Base-by-base conservation (phyloP, 2,113 vertebrate species). In the Limnothrissa miodon region DNA sequence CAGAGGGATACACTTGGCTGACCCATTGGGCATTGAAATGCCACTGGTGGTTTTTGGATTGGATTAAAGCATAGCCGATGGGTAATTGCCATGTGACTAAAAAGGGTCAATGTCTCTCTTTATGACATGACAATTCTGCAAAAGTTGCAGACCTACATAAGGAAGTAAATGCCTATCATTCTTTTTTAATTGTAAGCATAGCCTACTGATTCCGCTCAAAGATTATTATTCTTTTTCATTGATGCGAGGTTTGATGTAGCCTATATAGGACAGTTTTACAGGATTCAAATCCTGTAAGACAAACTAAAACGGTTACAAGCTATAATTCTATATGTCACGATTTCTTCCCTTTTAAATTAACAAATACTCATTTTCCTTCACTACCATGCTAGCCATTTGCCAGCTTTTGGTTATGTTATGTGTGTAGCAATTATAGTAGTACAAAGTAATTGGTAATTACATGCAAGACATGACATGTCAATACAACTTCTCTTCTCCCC, bases 101-200 rank as follows among this genome's bases (percentile, higher is more conserved):
- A 48, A 83, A 44, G 51, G 70, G 79, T 86, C 83, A 78, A 42
- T 39, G 83, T 85, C 79, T 85, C 44, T 82, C 80, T 83, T 42
- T 51, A 66, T 17, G 44, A 78, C 53, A 70, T 51, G 25, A 78
- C 19, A 39, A 79, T 78, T 36, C 82, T 45, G 81, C 45, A 70
- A 39, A 10, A 45, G 42, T 11, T 45, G n/a, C n/a, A n/a, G n/a
- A n/a, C n/a, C n/a, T n/a, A n/a, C n/a, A n/a, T n/a, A n/a, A n/a
- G n/a, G n/a, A n/a, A n/a, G n/a, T n/a, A n/a, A n/a, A n/a, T n/a
- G n/a, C n/a, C n/a, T n/a, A n/a, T n/a, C n/a, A n/a, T n/a, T n/a
- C n/a, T n/a, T n/a, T n/a, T n/a, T n/a, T n/a, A n/a, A n/a, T n/a
- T n/a, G n/a, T n/a, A n/a, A n/a, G n/a, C n/a, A n/a, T n/a, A n/a